A percentile compares a stretch with the other conserved stretches of the same genome.
phyloP scores from a whole-genome alignment of 2,888 invertebrate species.

The Rotaria macrura region DNA sequence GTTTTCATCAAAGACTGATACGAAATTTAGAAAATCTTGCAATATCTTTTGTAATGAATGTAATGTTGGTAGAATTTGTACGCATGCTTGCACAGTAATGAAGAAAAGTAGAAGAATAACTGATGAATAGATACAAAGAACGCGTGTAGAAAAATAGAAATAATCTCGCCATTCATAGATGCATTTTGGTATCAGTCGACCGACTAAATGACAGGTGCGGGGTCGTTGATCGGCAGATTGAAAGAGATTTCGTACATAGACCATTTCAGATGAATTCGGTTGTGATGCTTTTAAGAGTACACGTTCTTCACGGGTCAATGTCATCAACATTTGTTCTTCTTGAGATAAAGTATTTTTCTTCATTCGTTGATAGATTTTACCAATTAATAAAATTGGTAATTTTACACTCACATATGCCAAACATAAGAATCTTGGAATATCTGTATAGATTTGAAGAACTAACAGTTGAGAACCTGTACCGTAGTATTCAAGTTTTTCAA shows the following conservation, averaged over 20 bases:
- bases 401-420: not conserved
- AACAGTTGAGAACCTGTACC: not conserved
- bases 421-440: not conserved
- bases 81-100: not conserved
- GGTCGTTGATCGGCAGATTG: constrained; percentile 42
- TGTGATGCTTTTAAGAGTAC: not conserved
- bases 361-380: not conserved
- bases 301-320: not conserved
- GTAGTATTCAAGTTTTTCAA: not conserved
- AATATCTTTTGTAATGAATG: not conserved
- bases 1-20: not conserved
- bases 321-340: not conserved
- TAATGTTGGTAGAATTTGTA: not conserved
- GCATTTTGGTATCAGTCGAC: not conserved
- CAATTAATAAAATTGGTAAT: not conserved
- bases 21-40: not conserved
- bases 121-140: not conserved
- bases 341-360: too few relatives aligned
- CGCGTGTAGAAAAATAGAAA: not conserved
- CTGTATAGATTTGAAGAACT: not conserved
- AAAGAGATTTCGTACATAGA: not conserved
- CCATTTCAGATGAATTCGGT: not conserved
- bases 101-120: not conserved
- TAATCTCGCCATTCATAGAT: not conserved
- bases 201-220: constrained; percentile 38